Evolutionary conservation across 2,888 invertebrate genomes (phyloP).

Genomic region (Carabus problematicus): DNA sequence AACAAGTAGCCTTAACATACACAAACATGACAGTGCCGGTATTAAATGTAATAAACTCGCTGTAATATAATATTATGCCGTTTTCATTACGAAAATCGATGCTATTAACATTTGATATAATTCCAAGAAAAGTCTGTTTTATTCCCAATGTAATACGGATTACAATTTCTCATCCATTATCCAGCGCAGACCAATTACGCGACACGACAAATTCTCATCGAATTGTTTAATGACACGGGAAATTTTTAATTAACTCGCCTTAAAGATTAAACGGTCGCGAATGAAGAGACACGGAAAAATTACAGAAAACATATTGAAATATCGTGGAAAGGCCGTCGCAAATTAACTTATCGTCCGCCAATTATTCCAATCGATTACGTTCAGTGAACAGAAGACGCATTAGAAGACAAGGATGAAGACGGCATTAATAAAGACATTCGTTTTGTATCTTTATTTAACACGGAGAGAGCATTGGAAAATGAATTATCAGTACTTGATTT

Average conservation of each 20-base stretch:
- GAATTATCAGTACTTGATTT: no score
- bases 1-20: conserved; percentile 53
- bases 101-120: no score
- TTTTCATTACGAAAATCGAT: no score
- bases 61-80: no score
- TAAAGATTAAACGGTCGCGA: background rate
- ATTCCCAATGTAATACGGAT: no score
- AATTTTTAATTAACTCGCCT: conserved; percentile 29
- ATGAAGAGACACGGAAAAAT: background rate
- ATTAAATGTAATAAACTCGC: no score
- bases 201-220: conserved; percentile 10
- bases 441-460: no score
- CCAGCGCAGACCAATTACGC: conserved; percentile 10
- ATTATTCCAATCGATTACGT: conserved; percentile 30
- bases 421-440: no score
- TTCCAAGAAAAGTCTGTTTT: no score
- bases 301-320: conserved; percentile 36
- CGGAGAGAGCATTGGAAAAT: no score
- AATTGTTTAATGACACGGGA: conserved; percentile 27
- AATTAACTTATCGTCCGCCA: conserved; percentile 29
- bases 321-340: conserved; percentile 20
- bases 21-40: conserved; percentile 53
- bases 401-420: no score
- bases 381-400: no score
- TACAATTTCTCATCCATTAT: conserved; percentile 13